Evolutionary conservation across 2,113 vertebrate genomes (phyloP), one percentile per base, ranked within the genome.

Genomic region (Xiphophorus maculatus): DNA sequence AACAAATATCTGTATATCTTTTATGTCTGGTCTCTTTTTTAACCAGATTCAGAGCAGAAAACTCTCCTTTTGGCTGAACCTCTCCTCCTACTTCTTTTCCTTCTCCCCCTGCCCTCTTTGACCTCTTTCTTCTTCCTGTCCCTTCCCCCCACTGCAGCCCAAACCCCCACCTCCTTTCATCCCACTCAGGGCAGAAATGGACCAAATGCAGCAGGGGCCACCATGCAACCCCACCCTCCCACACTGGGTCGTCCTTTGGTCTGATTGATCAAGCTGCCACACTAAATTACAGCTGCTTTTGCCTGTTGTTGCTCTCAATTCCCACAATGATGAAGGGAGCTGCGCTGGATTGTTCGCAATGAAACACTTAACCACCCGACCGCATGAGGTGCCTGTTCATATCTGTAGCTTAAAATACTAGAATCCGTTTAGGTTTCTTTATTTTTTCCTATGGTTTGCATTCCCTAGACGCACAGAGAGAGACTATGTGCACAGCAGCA

Each of bases 331-430:
- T 30, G 44, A 70, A 75, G 68, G 65, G 69, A 76, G 63, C 58
- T 66, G 72, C 48, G n/a, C 67, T 25, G 61, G 60, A 81, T 48
- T 75, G 60, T 77, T 83, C 75, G 67, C 74, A 79, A 29, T 68
- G 54, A 78, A 81, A 71, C 28, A 35, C 33, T 80, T 66, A 44
- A 84, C 66, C 73, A 71, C 71, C 66, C 75, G 14, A 66, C 72
- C 63, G 51, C 14, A 66, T 74, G 54, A 61, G 58, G n/a, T 44
- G 37, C 63, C 8, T 22, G 44, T n/a, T 30, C 71, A 7, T 63
- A 95, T 73, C 90, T 94, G 95, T 94, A 94, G 94, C 93, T 96
- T 95, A 95, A 96, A 94, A 95, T 91, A 94, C 93, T 96, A 94
- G 92, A 94, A 93, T 94, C 90, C 89, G 92, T 95, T 95, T 93